phyloP scores from a whole-genome alignment of 2,888 invertebrate species.

The Gasteruption jaculator region DNA sequence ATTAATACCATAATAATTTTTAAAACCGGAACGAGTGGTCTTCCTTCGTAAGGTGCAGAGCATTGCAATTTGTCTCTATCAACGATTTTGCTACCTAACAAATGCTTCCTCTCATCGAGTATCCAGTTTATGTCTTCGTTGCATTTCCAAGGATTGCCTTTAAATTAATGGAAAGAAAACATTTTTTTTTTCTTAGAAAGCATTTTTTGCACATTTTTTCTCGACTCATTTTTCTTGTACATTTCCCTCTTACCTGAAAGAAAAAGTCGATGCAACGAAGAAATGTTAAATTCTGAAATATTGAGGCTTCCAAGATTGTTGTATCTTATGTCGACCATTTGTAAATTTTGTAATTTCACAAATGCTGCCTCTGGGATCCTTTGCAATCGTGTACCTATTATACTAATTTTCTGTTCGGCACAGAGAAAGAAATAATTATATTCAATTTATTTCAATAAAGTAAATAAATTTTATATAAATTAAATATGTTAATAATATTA shows the following conservation, averaged over 20 bases:
- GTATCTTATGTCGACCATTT: constrained; percentile 55
- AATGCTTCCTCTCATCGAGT: constrained; percentile 55
- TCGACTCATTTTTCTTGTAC: not conserved
- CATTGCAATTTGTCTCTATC: constrained; percentile 62
- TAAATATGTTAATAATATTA: too few species aligned
- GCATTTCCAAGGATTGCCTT: constrained; percentile 70
- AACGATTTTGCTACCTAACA: constrained; percentile 53
- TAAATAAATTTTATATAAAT: constrained; percentile 1
- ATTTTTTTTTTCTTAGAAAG: not conserved
- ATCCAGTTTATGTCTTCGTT: constrained; percentile 63
- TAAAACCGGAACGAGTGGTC: constrained; percentile 63
- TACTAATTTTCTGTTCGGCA: constrained; percentile 43
- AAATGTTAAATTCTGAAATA: constrained; percentile 43
- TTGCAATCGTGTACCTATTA: constrained; percentile 43
- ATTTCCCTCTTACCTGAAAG: constrained; percentile 50
- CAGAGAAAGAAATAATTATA: constrained; percentile 15
- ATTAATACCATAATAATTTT: constrained; percentile 61
- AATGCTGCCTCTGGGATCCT: constrained; percentile 42
- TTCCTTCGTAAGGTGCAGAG: constrained; percentile 59
- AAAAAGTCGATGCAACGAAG: constrained; percentile 50
- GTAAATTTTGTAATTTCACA: constrained; percentile 51
- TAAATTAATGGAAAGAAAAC: constrained; percentile 1
- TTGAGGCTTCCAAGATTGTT: constrained; percentile 56
- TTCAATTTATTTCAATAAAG: not conserved
- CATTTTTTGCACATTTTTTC: not conserved